Base-by-base conservation (phyloP, 1,140 invertebrate genomes). In the Steinernema feltiae region DNA sequence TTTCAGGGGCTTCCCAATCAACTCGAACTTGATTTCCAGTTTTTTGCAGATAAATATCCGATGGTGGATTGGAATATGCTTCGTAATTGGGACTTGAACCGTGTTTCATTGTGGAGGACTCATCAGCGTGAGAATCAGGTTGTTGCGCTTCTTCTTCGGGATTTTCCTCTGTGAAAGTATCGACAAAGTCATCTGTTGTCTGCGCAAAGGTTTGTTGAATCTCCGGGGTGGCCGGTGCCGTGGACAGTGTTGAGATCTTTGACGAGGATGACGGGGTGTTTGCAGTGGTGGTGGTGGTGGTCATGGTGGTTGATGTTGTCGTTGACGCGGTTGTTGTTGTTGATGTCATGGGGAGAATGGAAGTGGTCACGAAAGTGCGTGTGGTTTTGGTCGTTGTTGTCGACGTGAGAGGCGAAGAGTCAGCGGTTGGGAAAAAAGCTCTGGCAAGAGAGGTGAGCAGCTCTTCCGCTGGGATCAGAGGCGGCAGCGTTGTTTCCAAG, bases 1-100 rank as follows among this genome's bases (percentile, higher is more conserved):
- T 73, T 30, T 85, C 82, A 0, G 83, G 83, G 27, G 73, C 74
- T n/a, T 77, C 72, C 83, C 83, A 84, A 27, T 82, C 82, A 0
- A 84, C 29, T 35, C 77, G 35, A 12, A 84, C 48, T 70, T 0
- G 30, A 1, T 73, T n/a, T 70, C 53, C 69, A 24, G 18, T 63
- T 29, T 30, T 69, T 30, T 69, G 7, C n/a, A n/a, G 3, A n/a
- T 73, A 35, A 53, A 30, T 73, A 73, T 30, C 74, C 18, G 48
- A 53, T 7, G 72, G 32, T 74, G 0, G 30, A 73, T 73, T 69
- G n/a, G 15, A 17, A 69, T 31, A 75, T 29, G 27, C 29, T 21
- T 73, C 74, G 18, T 30, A 30, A n/a, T 75, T 75, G 0, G 30
- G 27, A 75, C n/a, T 74, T 31, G 30, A 76, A 21, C 75, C 30